These are phyloP conservation scores for Adelognathus sp. DNA, from an alignment of 2,888 invertebrate genomes.

Conservation along the genomic window DNA sequence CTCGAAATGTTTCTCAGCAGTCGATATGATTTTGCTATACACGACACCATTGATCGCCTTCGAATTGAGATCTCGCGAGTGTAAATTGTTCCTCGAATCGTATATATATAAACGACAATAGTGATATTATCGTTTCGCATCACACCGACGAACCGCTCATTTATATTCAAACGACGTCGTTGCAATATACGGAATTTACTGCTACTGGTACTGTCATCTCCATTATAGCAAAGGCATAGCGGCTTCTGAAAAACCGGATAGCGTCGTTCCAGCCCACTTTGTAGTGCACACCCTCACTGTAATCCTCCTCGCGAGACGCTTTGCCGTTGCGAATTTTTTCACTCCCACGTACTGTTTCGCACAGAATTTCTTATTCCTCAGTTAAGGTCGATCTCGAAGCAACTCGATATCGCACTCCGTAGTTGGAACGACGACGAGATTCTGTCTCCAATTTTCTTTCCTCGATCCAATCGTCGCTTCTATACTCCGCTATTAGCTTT, in stretches of 20 bases:
- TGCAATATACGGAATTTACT: slow-evolving; percentile 1
- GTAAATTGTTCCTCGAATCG: neutral
- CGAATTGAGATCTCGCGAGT: slow-evolving; percentile 49
- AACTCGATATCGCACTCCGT: slow-evolving; percentile 16
- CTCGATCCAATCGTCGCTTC: neutral
- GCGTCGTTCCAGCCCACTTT: slow-evolving; percentile 49
- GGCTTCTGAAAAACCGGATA: slow-evolving; percentile 48
- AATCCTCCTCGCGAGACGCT: slow-evolving; percentile 38
- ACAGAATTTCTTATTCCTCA: slow-evolving; percentile 2
- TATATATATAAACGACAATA: slow-evolving; percentile 10
- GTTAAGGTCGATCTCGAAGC: slow-evolving; percentile 12
- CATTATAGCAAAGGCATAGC: neutral
- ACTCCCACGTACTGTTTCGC: slow-evolving; percentile 41
- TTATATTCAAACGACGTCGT: slow-evolving; percentile 50
- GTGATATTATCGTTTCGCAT: slow-evolving; percentile 46
- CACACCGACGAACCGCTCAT: slow-evolving; percentile 39
- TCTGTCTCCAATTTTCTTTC: neutral
- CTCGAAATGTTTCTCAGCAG: neutral
- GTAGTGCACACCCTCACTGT: slow-evolving; percentile 27
- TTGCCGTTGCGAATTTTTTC: slow-evolving; percentile 40
- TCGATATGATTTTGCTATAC: neutral
- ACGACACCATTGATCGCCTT: slow-evolving; percentile 19
- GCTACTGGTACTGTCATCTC: neutral
- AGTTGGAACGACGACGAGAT: slow-evolving; percentile 34
- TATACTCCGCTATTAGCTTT: neutral